A percentile compares a stretch with the other conserved stretches of the same genome.
Evolutionary conservation across 1,140 invertebrate genomes (phyloP).

Genomic region (Drosophila bocqueti): DNA sequence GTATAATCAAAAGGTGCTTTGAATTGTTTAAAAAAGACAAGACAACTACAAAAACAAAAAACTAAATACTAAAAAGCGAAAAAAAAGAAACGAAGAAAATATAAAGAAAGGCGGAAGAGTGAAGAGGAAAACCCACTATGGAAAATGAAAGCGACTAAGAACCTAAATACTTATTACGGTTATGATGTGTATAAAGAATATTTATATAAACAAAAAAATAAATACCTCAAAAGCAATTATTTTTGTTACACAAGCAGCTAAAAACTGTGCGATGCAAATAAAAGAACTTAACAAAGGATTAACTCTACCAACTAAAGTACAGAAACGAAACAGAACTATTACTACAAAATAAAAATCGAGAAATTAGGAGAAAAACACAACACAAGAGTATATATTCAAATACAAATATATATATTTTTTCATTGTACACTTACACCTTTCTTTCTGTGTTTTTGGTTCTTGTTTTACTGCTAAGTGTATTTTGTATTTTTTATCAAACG

Average conservation of each 20-base stretch:
- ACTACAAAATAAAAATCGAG: constrained; percentile 43
- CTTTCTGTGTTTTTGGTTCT: constrained; percentile 43
- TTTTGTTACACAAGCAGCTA: constrained; percentile 78
- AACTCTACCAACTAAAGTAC: constrained; percentile 59
- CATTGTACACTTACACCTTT: constrained; percentile 54
- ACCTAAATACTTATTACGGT: constrained; percentile 75
- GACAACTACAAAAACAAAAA: constrained; percentile 61
- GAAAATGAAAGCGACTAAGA: constrained; percentile 69
- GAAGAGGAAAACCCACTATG: constrained; percentile 55
- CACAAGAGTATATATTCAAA: constrained; percentile 53
- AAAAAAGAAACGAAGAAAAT: constrained; percentile 31
- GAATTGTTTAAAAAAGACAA: constrained; percentile 83
- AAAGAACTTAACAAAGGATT: constrained; percentile 56
- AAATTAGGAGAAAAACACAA: constrained; percentile 44
- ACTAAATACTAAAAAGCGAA: constrained; percentile 3
- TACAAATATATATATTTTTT: constrained; percentile 50
- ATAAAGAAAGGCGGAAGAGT: constrained; percentile 36
- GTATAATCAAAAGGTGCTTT: constrained; percentile 84
- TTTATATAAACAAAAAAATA: constrained; percentile 80
- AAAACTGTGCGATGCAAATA: constrained; percentile 54
- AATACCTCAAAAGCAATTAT: constrained; percentile 85
- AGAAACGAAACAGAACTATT: constrained; percentile 41
- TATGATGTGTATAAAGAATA: constrained; percentile 76
- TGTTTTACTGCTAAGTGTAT: constrained; percentile 44
- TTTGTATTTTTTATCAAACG: constrained; percentile 61